These are phyloP conservation scores for Urocolius indicus DNA, from an alignment of 2,113 vertebrate genomes.

Conservation along the genomic window DNA sequence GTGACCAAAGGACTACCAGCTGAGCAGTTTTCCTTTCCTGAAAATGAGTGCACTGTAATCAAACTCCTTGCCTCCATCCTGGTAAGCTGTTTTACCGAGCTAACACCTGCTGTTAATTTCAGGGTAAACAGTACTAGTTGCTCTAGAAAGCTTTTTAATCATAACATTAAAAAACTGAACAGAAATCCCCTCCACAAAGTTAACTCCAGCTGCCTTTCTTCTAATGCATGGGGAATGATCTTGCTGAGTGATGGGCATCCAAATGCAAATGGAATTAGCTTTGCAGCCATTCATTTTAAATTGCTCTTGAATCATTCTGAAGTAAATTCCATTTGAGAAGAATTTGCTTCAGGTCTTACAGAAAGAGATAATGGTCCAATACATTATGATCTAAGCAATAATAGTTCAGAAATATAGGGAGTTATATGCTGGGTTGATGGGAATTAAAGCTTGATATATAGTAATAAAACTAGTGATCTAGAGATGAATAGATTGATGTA, in stretches of 20 bases:
- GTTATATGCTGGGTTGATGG: conserved; percentile 69
- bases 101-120: conserved; percentile 72
- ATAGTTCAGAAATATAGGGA: conserved; percentile 74
- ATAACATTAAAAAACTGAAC: conserved; percentile 72
- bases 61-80: not conserved
- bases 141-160: conserved; percentile 76
- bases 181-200: conserved; percentile 65
- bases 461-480: conserved; percentile 74
- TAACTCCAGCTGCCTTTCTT: conserved; percentile 71
- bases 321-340: conserved; percentile 79
- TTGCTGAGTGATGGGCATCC: conserved; percentile 74
- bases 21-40: not conserved
- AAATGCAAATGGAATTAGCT: conserved; percentile 81
- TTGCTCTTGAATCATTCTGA: conserved; percentile 77
- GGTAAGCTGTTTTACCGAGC: conserved; percentile 3
- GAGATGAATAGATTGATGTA: conserved; percentile 70
- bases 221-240: conserved; percentile 53
- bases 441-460: conserved; percentile 72
- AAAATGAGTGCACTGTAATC: not conserved
- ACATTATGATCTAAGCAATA: conserved; percentile 78
- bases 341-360: conserved; percentile 73
- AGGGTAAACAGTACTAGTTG: conserved; percentile 57
- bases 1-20: not conserved
- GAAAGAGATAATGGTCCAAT: conserved; percentile 79
- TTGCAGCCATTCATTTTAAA: conserved; percentile 81